A percentile compares a stretch with the other conserved stretches of the same genome.
Conservation (phyloP, 2,113 vertebrate genomes). For the Aptenodytes forsteri region DNA sequence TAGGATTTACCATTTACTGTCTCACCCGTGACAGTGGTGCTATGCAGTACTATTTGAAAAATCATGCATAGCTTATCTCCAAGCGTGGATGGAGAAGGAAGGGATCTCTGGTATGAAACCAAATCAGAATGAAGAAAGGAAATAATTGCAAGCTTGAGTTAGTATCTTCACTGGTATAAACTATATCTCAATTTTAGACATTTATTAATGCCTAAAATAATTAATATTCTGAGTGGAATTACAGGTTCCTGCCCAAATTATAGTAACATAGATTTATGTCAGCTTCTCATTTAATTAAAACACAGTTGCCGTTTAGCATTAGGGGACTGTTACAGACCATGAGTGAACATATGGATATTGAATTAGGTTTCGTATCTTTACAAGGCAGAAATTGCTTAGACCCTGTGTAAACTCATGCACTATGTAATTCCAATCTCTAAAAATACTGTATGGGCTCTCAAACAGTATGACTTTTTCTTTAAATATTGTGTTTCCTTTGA, state of each 20-base stretch:
- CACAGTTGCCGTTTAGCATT: background rate
- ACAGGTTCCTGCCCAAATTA: background rate
- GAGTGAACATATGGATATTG: background rate
- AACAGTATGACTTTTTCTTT: background rate
- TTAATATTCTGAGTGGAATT: background rate
- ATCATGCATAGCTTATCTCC: background rate
- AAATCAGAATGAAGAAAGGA: background rate
- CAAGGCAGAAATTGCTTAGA: background rate
- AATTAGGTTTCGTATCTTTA: background rate
- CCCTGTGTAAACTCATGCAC: background rate
- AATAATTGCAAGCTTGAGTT: background rate
- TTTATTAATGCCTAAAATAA: background rate
- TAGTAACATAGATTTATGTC: background rate
- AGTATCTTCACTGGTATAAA: background rate
- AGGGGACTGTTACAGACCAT: background rate
- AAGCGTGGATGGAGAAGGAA: background rate
- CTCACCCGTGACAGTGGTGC: rapidly evolving
- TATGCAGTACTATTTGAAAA: background rate
- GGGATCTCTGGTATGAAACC: background rate
- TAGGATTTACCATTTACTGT: background rate
- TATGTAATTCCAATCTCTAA: background rate
- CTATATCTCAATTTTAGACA: background rate
- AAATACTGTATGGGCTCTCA: background rate
- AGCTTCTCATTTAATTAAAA: background rate
- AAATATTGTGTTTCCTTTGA: background rate